A percentile compares a stretch with the other conserved stretches of the same genome.
Conservation (phyloP, 2,888 invertebrate species). For the Pharmacophagus antenor region DNA sequence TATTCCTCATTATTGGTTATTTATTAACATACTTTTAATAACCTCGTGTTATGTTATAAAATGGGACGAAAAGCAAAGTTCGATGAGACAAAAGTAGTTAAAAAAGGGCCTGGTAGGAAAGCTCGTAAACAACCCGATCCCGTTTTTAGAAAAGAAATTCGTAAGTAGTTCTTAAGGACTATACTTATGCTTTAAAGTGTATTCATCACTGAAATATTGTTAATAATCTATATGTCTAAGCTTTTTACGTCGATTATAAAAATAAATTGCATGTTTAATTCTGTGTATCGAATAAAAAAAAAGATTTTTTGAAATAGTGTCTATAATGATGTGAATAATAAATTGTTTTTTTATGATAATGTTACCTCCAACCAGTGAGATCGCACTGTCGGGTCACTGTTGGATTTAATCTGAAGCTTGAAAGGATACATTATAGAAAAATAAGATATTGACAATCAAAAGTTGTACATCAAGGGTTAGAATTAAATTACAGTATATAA, state of each 20-base stretch:
- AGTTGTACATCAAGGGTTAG: too few species aligned
- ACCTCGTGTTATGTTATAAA: slow-evolving; percentile 37
- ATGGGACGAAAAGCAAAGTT: slow-evolving; percentile 95
- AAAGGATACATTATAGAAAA: too few species aligned
- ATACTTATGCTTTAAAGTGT: too few species aligned
- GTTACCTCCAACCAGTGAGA: too few species aligned
- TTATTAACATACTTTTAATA: slow-evolving; percentile 2
- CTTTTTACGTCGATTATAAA: neutral
- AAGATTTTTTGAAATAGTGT: too few species aligned
- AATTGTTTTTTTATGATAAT: too few species aligned
- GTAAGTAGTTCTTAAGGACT: too few species aligned
- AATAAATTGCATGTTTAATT: neutral
- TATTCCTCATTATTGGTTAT: slow-evolving; percentile 1
- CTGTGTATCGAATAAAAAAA: neutral
- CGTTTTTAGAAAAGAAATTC: slow-evolving; percentile 80
- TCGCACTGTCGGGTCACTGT: too few species aligned
- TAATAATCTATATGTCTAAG: neutral
- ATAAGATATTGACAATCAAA: too few species aligned
- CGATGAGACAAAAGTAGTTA: slow-evolving; percentile 84
- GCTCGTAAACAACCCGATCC: slow-evolving; percentile 93
- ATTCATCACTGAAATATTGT: neutral
- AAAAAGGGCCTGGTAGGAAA: slow-evolving; percentile 93
- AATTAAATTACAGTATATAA: too few species aligned
- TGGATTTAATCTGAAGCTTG: too few species aligned
- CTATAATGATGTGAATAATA: too few species aligned